Conservation (phyloP, 2,888 invertebrate genomes). For the Malacosoma neustria region DNA sequence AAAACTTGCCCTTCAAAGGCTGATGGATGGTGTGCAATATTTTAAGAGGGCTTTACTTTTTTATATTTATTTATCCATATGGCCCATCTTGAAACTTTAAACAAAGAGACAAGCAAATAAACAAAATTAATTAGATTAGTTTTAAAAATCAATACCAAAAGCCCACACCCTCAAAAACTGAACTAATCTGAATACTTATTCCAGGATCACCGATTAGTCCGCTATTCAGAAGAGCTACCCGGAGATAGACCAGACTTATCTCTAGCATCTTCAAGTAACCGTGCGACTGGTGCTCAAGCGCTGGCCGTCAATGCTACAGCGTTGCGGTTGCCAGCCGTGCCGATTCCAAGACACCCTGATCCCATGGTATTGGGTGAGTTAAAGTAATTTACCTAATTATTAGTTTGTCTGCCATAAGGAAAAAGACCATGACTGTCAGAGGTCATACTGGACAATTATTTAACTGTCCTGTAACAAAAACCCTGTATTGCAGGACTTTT, state of each 20-base stretch:
- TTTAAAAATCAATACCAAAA: too few relatives aligned
- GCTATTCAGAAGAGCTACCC: conserved; percentile 40
- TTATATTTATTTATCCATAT: neutral
- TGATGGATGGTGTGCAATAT: too few relatives aligned
- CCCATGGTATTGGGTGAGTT: conserved; percentile 32
- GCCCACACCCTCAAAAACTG: neutral
- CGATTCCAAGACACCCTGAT: conserved; percentile 31
- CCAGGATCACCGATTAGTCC: conserved; percentile 45
- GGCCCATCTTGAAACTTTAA: neutral
- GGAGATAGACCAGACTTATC: conserved; percentile 13
- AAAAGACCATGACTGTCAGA: too few relatives aligned
- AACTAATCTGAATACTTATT: neutral
- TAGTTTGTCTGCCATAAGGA: too few relatives aligned
- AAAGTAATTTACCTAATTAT: too few relatives aligned
- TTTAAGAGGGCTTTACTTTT: too few relatives aligned
- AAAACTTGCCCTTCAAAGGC: too few relatives aligned
- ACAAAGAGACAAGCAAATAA: too few relatives aligned
- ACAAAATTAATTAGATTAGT: too few relatives aligned
- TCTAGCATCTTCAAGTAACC: conserved; percentile 23
- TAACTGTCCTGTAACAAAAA: too few relatives aligned
- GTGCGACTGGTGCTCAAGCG: conserved; percentile 27
- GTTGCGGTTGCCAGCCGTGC: conserved; percentile 41
- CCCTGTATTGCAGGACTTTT: too few relatives aligned
- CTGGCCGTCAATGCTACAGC: conserved; percentile 53
- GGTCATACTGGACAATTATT: too few relatives aligned